Evolutionary conservation across 2,113 vertebrate species (phyloP).

Genomic region (Electrona antarctica): DNA sequence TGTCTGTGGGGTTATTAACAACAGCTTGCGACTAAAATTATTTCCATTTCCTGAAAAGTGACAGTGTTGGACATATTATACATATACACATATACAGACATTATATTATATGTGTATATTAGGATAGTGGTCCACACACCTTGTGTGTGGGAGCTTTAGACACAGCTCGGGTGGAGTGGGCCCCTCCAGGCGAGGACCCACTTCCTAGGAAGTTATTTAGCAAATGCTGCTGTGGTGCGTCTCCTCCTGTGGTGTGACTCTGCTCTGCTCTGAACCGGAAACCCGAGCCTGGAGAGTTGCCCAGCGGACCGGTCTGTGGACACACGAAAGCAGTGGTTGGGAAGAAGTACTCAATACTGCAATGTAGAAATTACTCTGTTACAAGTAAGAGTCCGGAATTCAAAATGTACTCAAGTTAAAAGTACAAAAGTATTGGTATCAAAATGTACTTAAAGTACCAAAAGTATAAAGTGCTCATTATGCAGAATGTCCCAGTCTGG

Average conservation of each 20-base stretch:
- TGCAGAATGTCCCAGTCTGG: too few species aligned
- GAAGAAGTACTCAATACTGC: too few species aligned
- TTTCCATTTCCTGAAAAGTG: too few species aligned
- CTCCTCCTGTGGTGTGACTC: conserved; percentile 74
- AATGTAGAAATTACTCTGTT: too few species aligned
- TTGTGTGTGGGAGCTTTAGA: conserved; percentile 81
- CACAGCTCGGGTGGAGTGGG: conserved; percentile 64
- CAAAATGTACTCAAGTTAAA: too few species aligned
- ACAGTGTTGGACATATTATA: not conserved
- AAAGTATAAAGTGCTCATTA: too few species aligned
- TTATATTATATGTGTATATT: not conserved
- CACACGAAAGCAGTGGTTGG: too few species aligned
- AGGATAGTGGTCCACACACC: conserved; percentile 71
- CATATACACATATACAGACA: not conserved
- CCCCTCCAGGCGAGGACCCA: conserved; percentile 61
- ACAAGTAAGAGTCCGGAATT: too few species aligned
- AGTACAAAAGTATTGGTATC: too few species aligned
- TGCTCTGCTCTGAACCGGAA: conserved; percentile 68
- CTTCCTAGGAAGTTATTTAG: conserved; percentile 76
- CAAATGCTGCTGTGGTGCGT: conserved; percentile 79
- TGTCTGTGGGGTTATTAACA: too few species aligned
- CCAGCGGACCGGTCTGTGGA: conserved; percentile 81
- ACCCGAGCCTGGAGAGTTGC: conserved; percentile 66
- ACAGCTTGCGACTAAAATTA: too few species aligned
- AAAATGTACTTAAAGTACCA: too few species aligned